Evolutionary conservation across 2,113 vertebrate species (phyloP).

Genomic region (Eclectus roratus): DNA sequence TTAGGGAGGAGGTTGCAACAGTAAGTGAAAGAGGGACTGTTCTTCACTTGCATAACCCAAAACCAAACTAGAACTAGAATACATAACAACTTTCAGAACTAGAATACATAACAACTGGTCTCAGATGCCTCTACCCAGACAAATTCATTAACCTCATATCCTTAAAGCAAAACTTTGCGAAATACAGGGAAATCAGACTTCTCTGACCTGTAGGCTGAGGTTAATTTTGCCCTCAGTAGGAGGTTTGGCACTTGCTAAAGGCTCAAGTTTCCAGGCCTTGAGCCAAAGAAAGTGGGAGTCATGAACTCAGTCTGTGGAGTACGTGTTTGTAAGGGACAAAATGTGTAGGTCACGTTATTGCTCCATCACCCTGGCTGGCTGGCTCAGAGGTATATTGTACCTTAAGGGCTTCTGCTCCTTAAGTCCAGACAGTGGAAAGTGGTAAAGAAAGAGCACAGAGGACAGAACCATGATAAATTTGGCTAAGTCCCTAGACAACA

Average conservation of each 20-base stretch:
- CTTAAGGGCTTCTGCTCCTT: background rate
- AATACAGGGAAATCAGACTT: background rate
- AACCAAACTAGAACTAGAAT: background rate
- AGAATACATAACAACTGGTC: background rate
- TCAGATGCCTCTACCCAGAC: background rate
- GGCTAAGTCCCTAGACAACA: background rate
- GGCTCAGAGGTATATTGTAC: background rate
- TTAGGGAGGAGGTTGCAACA: background rate
- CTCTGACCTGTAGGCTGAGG: slow-evolving; percentile 14
- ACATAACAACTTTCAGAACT: background rate
- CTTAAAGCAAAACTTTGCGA: background rate
- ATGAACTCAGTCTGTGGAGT: background rate
- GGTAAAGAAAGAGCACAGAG: background rate
- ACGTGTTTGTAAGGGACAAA: background rate
- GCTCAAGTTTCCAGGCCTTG: slow-evolving; percentile 37
- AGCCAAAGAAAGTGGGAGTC: slow-evolving; percentile 44
- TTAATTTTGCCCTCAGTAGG: slow-evolving; percentile 27
- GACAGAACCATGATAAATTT: background rate
- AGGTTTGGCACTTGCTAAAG: background rate
- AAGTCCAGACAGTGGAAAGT: background rate
- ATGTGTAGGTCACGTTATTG: background rate
- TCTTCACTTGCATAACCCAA: background rate
- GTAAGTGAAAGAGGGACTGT: background rate
- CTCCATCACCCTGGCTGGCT: background rate
- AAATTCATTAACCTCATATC: background rate